phyloP scores from a whole-genome alignment of 2,797 vertebrate genomes.

The Danio aesculapii region DNA sequence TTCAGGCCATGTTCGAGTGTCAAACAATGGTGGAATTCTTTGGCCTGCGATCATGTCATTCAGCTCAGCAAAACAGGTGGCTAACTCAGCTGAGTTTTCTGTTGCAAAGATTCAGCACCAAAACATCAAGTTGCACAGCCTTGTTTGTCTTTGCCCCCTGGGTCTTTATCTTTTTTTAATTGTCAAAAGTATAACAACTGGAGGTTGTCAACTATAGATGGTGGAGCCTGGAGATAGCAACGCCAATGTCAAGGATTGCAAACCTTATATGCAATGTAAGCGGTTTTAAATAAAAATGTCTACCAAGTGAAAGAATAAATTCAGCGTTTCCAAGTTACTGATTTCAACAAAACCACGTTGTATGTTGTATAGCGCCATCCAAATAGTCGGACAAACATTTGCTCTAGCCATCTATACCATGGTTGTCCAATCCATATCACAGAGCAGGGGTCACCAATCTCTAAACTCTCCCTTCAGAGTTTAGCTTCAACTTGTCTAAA shows the following conservation, averaged over 20 bases:
- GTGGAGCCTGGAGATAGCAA: not conserved
- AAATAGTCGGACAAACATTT: slow-evolving; percentile 7
- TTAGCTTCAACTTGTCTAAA: too few species aligned
- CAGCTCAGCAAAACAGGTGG: slow-evolving; percentile 61
- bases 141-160: slow-evolving; percentile 5
- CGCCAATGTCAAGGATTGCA: not conserved
- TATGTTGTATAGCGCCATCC: not conserved
- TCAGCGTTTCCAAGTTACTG: not conserved
- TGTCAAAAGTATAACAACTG: slow-evolving; percentile 12
- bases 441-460: too few species aligned
- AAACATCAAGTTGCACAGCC: not conserved
- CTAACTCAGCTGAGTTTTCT: slow-evolving; percentile 42
- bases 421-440: not conserved
- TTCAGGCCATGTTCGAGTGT: slow-evolving; percentile 42
- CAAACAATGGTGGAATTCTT: slow-evolving; percentile 54
- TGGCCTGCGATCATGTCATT: slow-evolving; percentile 49
- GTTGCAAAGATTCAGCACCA: slow-evolving; percentile 41
- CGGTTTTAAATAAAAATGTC: not conserved
- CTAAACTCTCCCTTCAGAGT: too few species aligned
- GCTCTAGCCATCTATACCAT: not conserved
- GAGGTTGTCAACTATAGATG: not conserved
- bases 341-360: not conserved
- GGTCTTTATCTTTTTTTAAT: not conserved
- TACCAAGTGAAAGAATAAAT: not conserved
- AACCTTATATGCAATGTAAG: not conserved